These are phyloP conservation scores for Phycodurus eques DNA, from an alignment of 2,113 vertebrate genomes.

Conservation along the genomic window DNA sequence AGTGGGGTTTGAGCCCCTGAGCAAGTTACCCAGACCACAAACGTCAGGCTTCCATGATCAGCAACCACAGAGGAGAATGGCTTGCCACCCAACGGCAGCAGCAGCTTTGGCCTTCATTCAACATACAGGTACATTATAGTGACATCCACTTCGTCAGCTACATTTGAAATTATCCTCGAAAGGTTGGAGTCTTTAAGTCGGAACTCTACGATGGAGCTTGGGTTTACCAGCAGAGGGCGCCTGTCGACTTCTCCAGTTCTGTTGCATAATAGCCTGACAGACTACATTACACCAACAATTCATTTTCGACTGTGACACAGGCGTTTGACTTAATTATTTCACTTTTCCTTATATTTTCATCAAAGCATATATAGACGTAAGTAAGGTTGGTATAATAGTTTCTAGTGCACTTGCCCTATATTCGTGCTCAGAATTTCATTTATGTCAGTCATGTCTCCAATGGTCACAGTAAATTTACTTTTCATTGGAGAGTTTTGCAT, in stretches of 20 bases:
- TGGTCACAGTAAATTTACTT: background rate
- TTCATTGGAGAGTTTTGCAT: background rate
- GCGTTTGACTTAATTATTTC: slow-evolving; percentile 14
- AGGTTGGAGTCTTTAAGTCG: background rate
- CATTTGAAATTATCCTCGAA: no score
- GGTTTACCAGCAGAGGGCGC: slow-evolving; percentile 48
- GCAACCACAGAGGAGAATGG: slow-evolving; percentile 49
- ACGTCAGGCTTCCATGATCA: slow-evolving; percentile 65
- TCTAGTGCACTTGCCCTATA: background rate
- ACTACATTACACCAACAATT: background rate
- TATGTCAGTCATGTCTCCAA: background rate
- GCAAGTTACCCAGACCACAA: slow-evolving; percentile 69
- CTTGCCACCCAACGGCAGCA: slow-evolving; percentile 39
- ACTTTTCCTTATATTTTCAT: background rate
- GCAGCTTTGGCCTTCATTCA: slow-evolving; percentile 62
- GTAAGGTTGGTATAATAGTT: background rate
- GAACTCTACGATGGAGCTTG: no score
- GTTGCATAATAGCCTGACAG: slow-evolving; percentile 45
- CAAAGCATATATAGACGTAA: background rate
- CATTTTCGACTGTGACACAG: slow-evolving; percentile 23
- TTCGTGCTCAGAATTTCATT: background rate
- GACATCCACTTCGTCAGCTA: background rate
- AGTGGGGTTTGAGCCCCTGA: slow-evolving; percentile 66
- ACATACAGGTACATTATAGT: slow-evolving; percentile 59
- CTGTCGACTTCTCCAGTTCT: slow-evolving; percentile 10